These are phyloP conservation scores for Thyatira batis DNA, from an alignment of 2,888 invertebrate species.

Conservation along the genomic window DNA sequence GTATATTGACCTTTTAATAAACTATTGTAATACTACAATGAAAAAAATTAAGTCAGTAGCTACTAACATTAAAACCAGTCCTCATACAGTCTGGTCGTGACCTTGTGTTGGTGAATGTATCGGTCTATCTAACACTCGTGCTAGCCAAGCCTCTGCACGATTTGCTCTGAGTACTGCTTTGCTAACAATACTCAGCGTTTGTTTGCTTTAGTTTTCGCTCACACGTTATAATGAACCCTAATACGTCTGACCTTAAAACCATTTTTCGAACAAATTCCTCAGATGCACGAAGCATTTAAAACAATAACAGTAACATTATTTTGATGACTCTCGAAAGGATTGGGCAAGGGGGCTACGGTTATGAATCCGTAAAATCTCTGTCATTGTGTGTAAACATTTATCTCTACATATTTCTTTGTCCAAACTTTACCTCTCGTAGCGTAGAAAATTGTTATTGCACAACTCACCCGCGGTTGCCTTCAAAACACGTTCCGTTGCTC, in stretches of 20 bases:
- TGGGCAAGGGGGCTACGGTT: background rate
- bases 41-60: slow-evolving; percentile 47
- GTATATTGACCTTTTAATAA: slow-evolving; percentile 35
- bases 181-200: background rate
- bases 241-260: background rate
- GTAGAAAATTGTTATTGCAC: slow-evolving; percentile 63
- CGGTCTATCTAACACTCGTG: slow-evolving; percentile 21
- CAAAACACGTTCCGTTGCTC: slow-evolving; percentile 46
- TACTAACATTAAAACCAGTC: slow-evolving; percentile 27
- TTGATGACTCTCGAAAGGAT: background rate
- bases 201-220: background rate
- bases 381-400: slow-evolving; percentile 31
- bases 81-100: slow-evolving; percentile 55
- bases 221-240: background rate
- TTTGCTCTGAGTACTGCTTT: slow-evolving; percentile 2
- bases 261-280: background rate
- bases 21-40: slow-evolving; percentile 16
- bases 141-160: slow-evolving; percentile 13
- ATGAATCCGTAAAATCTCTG: slow-evolving; percentile 18
- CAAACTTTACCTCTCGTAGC: slow-evolving; percentile 39
- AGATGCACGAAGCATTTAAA: background rate
- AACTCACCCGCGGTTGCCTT: slow-evolving; percentile 50
- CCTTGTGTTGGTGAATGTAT: slow-evolving; percentile 64
- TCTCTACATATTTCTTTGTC: slow-evolving; percentile 42
- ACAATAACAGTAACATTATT: background rate